phyloP scores from a whole-genome alignment of 1,140 invertebrate genomes.

The Chlorops oryzae region DNA sequence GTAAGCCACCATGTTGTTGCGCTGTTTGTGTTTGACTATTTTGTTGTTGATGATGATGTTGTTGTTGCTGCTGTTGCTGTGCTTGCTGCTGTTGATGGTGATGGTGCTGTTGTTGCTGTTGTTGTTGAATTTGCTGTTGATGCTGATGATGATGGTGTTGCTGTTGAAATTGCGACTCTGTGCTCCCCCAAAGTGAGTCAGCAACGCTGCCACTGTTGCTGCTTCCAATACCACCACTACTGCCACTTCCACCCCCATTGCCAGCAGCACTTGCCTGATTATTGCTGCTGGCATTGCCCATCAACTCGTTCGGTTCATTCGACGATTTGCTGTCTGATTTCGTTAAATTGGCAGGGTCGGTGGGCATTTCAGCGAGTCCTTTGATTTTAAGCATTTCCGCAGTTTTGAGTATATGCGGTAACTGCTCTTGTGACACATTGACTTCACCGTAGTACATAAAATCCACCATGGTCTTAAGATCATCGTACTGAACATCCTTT shows the following conservation, averaged over 20 bases:
- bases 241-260: constrained; percentile 19
- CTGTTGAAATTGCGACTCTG: constrained; percentile 43
- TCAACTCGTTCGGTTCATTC: constrained; percentile 36
- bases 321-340: constrained; percentile 57
- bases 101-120: constrained; percentile 28
- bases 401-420: constrained; percentile 79
- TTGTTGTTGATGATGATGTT: constrained; percentile 25
- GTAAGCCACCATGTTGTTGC: constrained; percentile 39
- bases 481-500: constrained; percentile 79
- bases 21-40: constrained; percentile 32
- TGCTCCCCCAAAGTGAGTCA: constrained; percentile 44
- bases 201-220: constrained; percentile 35
- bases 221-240: constrained; percentile 24
- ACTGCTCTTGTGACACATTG: constrained; percentile 80
- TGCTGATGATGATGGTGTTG: constrained; percentile 35
- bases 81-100: constrained; percentile 32
- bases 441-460: constrained; percentile 92
- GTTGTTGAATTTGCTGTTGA: constrained; percentile 20
- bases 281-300: constrained; percentile 18
- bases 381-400: constrained; percentile 83
- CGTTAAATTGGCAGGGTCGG: constrained; percentile 59
- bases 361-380: constrained; percentile 76
- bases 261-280: constrained; percentile 19
- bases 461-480: constrained; percentile 82
- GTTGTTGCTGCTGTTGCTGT: constrained; percentile 28